phyloP scores from a whole-genome alignment of 2,888 invertebrate species.

The Coenonympha arcania region DNA sequence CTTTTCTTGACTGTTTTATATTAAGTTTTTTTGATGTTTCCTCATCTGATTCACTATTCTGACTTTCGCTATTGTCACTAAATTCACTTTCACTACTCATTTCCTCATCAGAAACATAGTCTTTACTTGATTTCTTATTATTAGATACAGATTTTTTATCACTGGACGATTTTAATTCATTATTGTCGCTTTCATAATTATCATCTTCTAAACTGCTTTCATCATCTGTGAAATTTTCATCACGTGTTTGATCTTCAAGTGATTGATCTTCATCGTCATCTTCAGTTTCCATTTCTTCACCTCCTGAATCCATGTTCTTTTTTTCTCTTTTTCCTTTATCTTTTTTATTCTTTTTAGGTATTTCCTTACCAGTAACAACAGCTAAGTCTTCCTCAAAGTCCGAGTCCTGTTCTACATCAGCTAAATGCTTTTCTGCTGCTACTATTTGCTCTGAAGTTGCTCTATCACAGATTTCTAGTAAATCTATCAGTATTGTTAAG shows the following conservation, averaged over 20 bases:
- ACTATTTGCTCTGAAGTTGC: slow-evolving; percentile 76
- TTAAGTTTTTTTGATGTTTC: too few species aligned
- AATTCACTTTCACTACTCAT: slow-evolving; percentile 24
- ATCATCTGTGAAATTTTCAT: slow-evolving; percentile 26
- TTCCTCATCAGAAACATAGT: neutral
- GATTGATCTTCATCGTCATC: slow-evolving; percentile 29
- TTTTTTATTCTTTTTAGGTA: slow-evolving; percentile 36
- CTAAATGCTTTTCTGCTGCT: slow-evolving; percentile 76
- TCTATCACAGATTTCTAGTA: slow-evolving; percentile 82
- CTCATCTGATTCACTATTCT: slow-evolving; percentile 27
- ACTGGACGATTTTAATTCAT: slow-evolving; percentile 12
- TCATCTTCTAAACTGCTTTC: slow-evolving; percentile 21
- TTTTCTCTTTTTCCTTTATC: slow-evolving; percentile 17
- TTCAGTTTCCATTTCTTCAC: slow-evolving; percentile 26
- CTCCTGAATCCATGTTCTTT: slow-evolving; percentile 23
- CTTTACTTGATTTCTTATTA: neutral
- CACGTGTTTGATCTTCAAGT: slow-evolving; percentile 26
- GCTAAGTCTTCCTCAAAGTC: slow-evolving; percentile 79
- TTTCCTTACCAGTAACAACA: slow-evolving; percentile 66
- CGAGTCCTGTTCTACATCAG: slow-evolving; percentile 71
- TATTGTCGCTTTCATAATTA: slow-evolving; percentile 27
- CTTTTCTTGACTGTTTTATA: too few species aligned
- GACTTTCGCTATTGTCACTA: slow-evolving; percentile 15
- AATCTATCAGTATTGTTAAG: slow-evolving; percentile 53
- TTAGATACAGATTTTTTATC: neutral